Base-by-base conservation (phyloP, 2,888 invertebrate genomes). In the Zygothrica quintamaculata region DNA sequence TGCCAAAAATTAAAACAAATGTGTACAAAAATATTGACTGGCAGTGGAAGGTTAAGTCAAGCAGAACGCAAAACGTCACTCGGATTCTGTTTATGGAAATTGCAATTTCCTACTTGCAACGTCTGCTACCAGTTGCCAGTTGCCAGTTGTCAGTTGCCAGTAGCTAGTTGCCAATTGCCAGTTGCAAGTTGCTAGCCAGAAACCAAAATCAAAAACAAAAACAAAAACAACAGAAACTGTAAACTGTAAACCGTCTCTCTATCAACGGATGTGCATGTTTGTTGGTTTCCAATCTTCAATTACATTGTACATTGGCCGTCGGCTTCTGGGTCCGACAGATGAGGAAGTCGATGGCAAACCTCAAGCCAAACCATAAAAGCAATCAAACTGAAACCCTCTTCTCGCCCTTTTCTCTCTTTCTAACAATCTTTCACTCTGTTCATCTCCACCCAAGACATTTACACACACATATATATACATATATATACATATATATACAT, bases 61-160 rank as follows among this genome's bases (percentile, higher is more conserved):
- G 67, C 76, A 70, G 39, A 68, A 65, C 59, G 46, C 50, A 62
- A 50, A 50, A 36, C 57, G 46, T 47, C 44, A 36, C 36, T 53
- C n/a, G 22, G 34, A 48, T 62, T 72, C 57, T 68, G 62, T 60
- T 52, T 74, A 66, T 72, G 84, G 78, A 70, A 78, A 70, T 68
- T 65, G 62, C 65, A 79, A 79, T 79, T 82, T 82, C 71, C 79
- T 74, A 15, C n/a, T 51, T 25, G 40, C 51, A 62, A 29, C 47
- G 34, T 18, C 50, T 36, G 46, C 53, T 11, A 42, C 42, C 31
- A 64, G 58, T 58, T 47, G 51, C 43, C 31, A 18, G 16, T 40
- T 31, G 33, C 18, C 2, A 22, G 18, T 22, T 22, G 18, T 22
- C 2, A 22, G 18, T 22, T 22, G 2, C 18, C 5, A 22, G 18